A percentile compares a stretch with the other conserved stretches of the same genome.
phyloP scores from a whole-genome alignment of 1,140 invertebrate species.

The Nixonia krombeini region DNA sequence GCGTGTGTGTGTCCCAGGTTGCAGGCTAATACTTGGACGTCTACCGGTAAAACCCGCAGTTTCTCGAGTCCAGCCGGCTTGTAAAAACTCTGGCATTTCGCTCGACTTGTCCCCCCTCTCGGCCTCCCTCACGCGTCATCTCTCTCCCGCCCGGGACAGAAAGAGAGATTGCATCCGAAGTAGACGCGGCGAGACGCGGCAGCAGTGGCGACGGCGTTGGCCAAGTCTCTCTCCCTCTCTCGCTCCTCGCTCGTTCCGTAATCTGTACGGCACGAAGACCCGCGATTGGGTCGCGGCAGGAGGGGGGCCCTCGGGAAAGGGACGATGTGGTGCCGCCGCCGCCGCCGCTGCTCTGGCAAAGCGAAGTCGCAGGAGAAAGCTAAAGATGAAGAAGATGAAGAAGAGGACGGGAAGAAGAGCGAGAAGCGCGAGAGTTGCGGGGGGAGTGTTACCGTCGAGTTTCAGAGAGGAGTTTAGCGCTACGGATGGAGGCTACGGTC shows the following conservation, averaged over 20 bases:
- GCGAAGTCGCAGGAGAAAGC: slow-evolving; percentile 19
- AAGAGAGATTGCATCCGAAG: too few relatives aligned
- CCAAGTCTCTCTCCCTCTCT: slow-evolving; percentile 30
- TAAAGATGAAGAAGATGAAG: slow-evolving; percentile 18
- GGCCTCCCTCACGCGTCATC: slow-evolving; percentile 11
- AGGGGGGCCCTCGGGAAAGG: slow-evolving; percentile 41
- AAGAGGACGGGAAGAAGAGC: slow-evolving; percentile 21
- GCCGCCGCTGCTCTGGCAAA: slow-evolving; percentile 16
- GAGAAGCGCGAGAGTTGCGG: too few relatives aligned
- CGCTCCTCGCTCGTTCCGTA: slow-evolving; percentile 56
- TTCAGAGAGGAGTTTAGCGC: slow-evolving; percentile 65
- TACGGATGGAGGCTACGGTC: slow-evolving; percentile 51
- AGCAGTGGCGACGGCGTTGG: slow-evolving; percentile 16
- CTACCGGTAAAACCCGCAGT: slow-evolving; percentile 23
- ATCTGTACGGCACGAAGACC: slow-evolving; percentile 60
- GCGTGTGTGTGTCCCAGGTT: slow-evolving; percentile 22
- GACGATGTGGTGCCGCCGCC: slow-evolving; percentile 21
- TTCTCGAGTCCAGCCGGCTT: slow-evolving; percentile 31
- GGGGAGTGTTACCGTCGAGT: slow-evolving; percentile 63
- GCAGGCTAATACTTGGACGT: too few relatives aligned
- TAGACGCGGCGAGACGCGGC: too few relatives aligned
- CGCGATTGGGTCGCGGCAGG: slow-evolving; percentile 61
- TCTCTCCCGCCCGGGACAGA: slow-evolving; percentile 13
- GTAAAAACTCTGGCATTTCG: slow-evolving; percentile 43
- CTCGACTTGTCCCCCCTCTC: slow-evolving; percentile 25